phyloP scores from a whole-genome alignment of 2,797 vertebrate genomes.

The Danio tinwini region DNA sequence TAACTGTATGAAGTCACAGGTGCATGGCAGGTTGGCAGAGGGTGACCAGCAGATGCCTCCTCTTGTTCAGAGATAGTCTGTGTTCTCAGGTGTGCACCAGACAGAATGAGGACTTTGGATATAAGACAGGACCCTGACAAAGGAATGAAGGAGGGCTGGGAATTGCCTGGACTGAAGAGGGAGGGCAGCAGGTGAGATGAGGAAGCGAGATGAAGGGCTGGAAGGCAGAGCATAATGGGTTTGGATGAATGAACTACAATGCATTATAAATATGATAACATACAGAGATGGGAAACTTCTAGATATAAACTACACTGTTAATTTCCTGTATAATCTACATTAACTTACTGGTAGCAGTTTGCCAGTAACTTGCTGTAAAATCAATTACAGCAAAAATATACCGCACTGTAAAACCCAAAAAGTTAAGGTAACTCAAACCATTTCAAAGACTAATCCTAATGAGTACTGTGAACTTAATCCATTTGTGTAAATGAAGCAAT shows the following conservation, averaged over 20 bases:
- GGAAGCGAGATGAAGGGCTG: slow-evolving; percentile 36
- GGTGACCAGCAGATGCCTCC: not conserved
- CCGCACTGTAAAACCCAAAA: no score
- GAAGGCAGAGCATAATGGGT: slow-evolving; percentile 32
- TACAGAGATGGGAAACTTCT: not conserved
- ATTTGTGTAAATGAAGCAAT: no score
- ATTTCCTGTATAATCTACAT: no score
- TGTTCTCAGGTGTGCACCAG: slow-evolving; percentile 44
- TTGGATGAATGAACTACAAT: not conserved
- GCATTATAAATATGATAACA: not conserved
- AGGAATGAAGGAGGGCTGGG: slow-evolving; percentile 30
- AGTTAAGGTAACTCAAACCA: no score
- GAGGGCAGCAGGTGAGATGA: slow-evolving; percentile 31
- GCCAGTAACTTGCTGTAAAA: no score
- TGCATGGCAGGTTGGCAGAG: not conserved
- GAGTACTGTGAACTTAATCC: no score
- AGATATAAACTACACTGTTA: not conserved
- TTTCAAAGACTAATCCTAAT: no score
- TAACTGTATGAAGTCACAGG: slow-evolving; percentile 24
- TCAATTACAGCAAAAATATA: no score
- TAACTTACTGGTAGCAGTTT: no score
- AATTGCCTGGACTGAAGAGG: slow-evolving; percentile 25
- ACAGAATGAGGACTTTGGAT: slow-evolving; percentile 52
- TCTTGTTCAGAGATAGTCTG: not conserved
- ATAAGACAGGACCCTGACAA: slow-evolving; percentile 47